These are phyloP conservation scores for Irena cyanogastra DNA, from an alignment of 2,113 vertebrate species.

Conservation along the genomic window DNA sequence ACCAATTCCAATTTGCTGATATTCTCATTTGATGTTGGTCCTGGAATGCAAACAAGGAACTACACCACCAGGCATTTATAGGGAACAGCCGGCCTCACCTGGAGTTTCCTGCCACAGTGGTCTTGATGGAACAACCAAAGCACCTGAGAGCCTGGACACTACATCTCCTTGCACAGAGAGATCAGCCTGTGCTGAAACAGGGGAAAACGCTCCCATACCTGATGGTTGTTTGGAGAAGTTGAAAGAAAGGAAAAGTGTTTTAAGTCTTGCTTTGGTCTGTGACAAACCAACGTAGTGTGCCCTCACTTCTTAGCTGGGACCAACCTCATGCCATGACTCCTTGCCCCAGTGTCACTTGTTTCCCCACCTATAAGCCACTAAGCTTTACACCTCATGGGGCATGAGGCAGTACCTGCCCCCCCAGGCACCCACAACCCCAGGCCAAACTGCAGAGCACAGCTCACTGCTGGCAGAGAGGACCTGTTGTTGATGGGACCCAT, in stretches of 20 bases:
- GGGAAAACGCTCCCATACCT: not conserved
- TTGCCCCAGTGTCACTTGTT: not conserved
- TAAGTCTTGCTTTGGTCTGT: not conserved
- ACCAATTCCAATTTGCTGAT: not conserved
- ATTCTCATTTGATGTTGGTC: not conserved
- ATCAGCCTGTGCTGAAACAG: not conserved
- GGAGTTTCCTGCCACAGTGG: not conserved
- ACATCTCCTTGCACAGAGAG: not conserved
- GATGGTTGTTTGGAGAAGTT: not conserved
- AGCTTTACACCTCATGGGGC: not conserved
- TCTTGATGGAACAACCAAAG: not conserved
- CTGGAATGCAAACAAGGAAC: not conserved
- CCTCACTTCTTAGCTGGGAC: not conserved
- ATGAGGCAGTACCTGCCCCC: not conserved
- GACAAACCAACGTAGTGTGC: not conserved
- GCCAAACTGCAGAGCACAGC: not conserved
- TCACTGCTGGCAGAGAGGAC: not conserved
- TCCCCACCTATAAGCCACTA: not conserved
- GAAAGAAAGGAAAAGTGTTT: not conserved
- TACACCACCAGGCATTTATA: not conserved
- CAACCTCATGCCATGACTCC: not conserved
- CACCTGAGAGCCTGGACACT: not conserved
- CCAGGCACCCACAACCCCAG: not conserved
- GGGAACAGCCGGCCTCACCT: not conserved
- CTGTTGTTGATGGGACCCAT: not conserved